These are phyloP conservation scores for Lasioglossum malachurum DNA, from an alignment of 2,888 invertebrate genomes.

Conservation along the genomic window DNA sequence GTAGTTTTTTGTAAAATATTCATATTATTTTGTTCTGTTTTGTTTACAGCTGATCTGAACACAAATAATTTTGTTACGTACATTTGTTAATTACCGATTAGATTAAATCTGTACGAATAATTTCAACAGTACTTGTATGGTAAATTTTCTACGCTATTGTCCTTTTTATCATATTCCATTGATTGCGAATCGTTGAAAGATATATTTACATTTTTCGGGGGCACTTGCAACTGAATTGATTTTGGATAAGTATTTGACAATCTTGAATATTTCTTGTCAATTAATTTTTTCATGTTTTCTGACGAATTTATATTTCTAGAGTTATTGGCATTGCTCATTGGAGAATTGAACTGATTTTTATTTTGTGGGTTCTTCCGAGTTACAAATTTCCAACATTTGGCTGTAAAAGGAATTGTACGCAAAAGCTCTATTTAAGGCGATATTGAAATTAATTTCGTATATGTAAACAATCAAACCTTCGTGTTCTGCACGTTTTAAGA, in stretches of 20 bases:
- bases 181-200: slow-evolving; percentile 19
- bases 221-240: slow-evolving; percentile 16
- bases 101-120: slow-evolving; percentile 29
- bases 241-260: slow-evolving; percentile 32
- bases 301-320: background rate
- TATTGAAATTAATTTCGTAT: slow-evolving; percentile 34
- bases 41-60: slow-evolving; percentile 48
- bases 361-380: slow-evolving; percentile 40
- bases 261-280: slow-evolving; percentile 11
- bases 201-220: slow-evolving; percentile 34
- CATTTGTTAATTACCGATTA: slow-evolving; percentile 16
- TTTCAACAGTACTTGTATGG: slow-evolving; percentile 45
- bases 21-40: slow-evolving; percentile 41
- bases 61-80: slow-evolving; percentile 47
- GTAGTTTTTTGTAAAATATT: slow-evolving; percentile 53
- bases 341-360: slow-evolving; percentile 26
- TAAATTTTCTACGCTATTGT: slow-evolving; percentile 38
- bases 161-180: slow-evolving; percentile 30
- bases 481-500: slow-evolving; percentile 69
- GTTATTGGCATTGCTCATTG: background rate
- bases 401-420: slow-evolving; percentile 2
- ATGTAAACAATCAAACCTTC: slow-evolving; percentile 48
- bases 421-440: slow-evolving; percentile 56
- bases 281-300: slow-evolving; percentile 12
- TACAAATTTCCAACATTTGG: slow-evolving; percentile 38